Evolutionary conservation across 2,797 vertebrate species (phyloP).

Genomic region (Choloepus didactylus): DNA sequence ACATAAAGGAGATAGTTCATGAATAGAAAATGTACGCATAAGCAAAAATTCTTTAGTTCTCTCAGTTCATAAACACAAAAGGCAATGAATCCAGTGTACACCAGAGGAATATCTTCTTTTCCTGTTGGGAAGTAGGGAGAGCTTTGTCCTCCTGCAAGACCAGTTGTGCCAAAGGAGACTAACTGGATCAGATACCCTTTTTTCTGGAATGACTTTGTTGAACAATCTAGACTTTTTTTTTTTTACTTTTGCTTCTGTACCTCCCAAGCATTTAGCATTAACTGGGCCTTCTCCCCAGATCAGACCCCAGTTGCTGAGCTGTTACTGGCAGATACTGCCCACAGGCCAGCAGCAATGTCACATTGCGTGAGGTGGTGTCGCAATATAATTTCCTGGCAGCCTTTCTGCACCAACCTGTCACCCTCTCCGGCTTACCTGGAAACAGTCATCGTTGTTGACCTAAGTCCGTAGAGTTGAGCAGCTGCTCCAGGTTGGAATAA

Average conservation of each 20-base stretch:
- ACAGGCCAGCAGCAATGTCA: background rate
- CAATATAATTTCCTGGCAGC: background rate
- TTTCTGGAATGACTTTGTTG: background rate
- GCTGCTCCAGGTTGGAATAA: background rate
- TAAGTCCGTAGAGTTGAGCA: background rate
- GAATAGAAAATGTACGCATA: constrained; percentile 74
- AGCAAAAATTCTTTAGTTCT: constrained; percentile 44
- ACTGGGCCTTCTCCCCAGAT: background rate
- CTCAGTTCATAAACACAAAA: constrained; percentile 46
- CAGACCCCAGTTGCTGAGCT: background rate
- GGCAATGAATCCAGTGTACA: constrained; percentile 32
- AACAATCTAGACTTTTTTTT: background rate
- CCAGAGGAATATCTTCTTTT: background rate
- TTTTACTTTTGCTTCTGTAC: background rate
- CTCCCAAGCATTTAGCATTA: background rate
- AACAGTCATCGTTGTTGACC: background rate
- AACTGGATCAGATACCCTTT: background rate
- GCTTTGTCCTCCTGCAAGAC: background rate
- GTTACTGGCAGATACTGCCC: background rate
- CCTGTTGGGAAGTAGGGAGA: background rate
- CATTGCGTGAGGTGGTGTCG: too few species aligned
- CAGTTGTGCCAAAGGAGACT: background rate
- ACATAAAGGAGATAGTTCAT: constrained; percentile 68
- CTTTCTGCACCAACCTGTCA: background rate
- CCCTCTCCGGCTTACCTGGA: background rate